phyloP scores from a whole-genome alignment of 2,113 vertebrate species.

The Microcebus griseorufus region DNA sequence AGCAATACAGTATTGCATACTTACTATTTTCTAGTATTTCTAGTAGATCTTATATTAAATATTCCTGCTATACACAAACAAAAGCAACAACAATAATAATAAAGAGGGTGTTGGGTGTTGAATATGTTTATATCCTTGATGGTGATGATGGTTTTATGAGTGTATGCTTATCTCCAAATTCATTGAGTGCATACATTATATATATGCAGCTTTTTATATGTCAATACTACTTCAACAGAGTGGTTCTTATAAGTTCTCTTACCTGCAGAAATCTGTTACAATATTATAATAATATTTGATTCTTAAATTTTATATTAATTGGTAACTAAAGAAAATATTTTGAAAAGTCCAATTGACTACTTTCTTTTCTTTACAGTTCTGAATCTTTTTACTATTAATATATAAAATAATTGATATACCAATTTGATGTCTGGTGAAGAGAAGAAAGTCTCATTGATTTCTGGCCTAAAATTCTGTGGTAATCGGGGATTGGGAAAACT shows the following conservation, averaged over 20 bases:
- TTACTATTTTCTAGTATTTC: background rate
- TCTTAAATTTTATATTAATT: background rate
- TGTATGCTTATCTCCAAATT: background rate
- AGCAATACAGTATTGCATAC: background rate
- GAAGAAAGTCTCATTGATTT: background rate
- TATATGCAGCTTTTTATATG: background rate
- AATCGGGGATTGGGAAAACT: background rate
- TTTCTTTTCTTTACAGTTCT: background rate
- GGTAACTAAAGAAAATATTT: background rate
- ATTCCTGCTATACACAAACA: background rate
- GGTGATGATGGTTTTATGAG: background rate
- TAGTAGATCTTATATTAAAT: background rate
- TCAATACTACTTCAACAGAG: background rate
- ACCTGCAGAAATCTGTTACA: background rate
- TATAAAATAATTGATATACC: background rate
- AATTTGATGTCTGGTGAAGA: background rate
- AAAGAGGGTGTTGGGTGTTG: background rate
- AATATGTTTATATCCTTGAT: background rate
- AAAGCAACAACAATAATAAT: background rate
- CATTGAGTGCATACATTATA: background rate
- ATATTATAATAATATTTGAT: background rate
- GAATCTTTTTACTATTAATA: background rate
- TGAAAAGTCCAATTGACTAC: background rate
- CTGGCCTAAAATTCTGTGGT: background rate
- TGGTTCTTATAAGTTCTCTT: background rate